Conservation (phyloP, 2,797 vertebrate genomes). For the Darevskia mixta region DNA sequence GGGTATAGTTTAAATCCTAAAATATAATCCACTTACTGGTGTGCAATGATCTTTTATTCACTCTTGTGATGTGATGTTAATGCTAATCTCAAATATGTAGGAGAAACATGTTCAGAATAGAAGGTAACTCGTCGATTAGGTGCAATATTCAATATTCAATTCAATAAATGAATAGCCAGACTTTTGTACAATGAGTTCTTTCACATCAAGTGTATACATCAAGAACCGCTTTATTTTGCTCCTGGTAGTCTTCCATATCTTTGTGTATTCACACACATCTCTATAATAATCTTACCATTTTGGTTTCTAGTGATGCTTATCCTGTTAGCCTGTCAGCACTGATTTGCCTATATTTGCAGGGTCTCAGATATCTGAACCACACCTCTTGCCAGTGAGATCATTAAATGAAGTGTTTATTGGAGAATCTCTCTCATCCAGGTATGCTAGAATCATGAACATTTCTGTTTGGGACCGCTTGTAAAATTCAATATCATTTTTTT, state of each 20-base stretch:
- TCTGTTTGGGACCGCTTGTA: conserved; percentile 14
- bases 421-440: conserved; percentile 98
- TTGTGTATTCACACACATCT: too few relatives aligned
- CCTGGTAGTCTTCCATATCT: neutral
- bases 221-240: neutral
- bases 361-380: conserved; percentile 81
- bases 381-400: conserved; percentile 91
- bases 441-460: conserved; percentile 54
- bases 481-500: neutral
- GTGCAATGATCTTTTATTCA: neutral
- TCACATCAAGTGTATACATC: neutral
- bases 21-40: neutral
- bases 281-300: neutral
- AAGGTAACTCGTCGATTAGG: neutral
- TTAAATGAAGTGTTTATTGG: conserved; percentile 98
- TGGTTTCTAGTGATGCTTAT: neutral
- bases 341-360: conserved; percentile 45
- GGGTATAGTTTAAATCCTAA: conserved; percentile 61
- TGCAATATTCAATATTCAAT: too few relatives aligned
- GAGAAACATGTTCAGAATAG: neutral
- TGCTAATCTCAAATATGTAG: neutral
- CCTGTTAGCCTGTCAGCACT: neutral
- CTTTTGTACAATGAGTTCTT: neutral
- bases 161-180: neutral
- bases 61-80: neutral